Evolutionary conservation across 2,113 vertebrate genomes (phyloP), one percentile per base, ranked within the genome.

Genomic region (Apus apus): DNA sequence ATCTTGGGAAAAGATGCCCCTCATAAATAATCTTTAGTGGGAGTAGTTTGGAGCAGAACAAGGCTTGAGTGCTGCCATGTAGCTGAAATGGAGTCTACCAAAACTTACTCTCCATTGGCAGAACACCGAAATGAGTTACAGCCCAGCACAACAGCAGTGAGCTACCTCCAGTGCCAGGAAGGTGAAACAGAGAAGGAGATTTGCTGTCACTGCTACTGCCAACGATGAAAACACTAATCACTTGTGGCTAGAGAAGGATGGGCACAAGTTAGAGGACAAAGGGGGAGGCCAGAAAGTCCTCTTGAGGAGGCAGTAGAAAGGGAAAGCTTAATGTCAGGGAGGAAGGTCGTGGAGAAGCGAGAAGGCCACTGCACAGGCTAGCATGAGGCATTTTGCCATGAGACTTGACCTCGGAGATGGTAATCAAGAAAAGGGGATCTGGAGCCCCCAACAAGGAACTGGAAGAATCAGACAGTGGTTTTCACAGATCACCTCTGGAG

Each of bases 361-460:
- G 57, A 25, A 3, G 5, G 73, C 11, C 36, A 18, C 56, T 13
- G 30, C 22, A 7, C 34, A 5, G 50, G 22, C 8, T 46, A 61
- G 61, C 45, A 61, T 25, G 25, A 26, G 51, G 56, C 51, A 83
- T 27, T 38, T 38, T 61, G 60, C 25, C 46, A 5, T 0, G 8
- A 29, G 57, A 20, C 22, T 56, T 45, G 15, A 51, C 40, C 51
- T 51, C 34, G 2, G n/a, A 18, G n/a, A 5, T 40, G 57, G 61
- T 15, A 51, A 26, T 7, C 23, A 5, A n/a, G 36, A 29, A 13
- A 58, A 50, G n/a, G 30, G 38, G 15, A 81, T 22, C 3, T 45
- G 74, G 11, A 23, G 5, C 6, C 23, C n/a, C 54, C 6, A 2
- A 4, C 9, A 48, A 5, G 14, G 16, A 62, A 11, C 1, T 10